Evolutionary conservation across 2,888 invertebrate genomes (phyloP).

Genomic region (Silvanus unidentatus): DNA sequence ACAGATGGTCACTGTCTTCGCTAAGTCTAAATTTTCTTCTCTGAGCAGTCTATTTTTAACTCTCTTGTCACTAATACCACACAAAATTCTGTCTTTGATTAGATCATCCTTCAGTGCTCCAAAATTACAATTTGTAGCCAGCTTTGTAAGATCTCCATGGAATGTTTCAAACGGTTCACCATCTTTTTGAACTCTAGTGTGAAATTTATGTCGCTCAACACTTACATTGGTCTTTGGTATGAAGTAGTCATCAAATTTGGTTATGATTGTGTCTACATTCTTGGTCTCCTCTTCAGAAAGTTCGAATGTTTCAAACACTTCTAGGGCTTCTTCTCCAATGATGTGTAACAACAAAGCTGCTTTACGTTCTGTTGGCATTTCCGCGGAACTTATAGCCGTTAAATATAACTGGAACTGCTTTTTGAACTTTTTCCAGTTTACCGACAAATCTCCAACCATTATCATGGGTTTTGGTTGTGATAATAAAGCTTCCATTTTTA

Average conservation of each 20-base stretch:
- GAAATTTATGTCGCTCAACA: slow-evolving; percentile 15
- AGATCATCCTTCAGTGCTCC: slow-evolving; percentile 6
- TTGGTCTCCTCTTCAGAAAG: slow-evolving; percentile 5
- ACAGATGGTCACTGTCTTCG: neutral
- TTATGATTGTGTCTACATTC: slow-evolving; percentile 8
- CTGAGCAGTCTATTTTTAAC: slow-evolving; percentile 6
- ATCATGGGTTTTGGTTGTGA: no score
- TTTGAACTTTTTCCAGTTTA: no score
- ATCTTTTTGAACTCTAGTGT: slow-evolving; percentile 8
- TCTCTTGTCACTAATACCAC: slow-evolving; percentile 1
- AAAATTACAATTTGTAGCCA: slow-evolving; percentile 6
- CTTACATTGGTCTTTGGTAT: slow-evolving; percentile 16
- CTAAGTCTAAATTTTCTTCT: slow-evolving; percentile 3
- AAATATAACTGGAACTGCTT: no score
- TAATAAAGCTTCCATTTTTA: no score
- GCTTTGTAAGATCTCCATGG: neutral
- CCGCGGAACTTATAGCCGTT: no score
- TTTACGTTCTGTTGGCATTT: no score
- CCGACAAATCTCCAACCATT: no score
- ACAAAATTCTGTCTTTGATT: slow-evolving; percentile 7
- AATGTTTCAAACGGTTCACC: neutral
- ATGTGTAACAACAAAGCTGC: neutral
- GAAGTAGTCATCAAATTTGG: slow-evolving; percentile 18
- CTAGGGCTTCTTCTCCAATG: neutral
- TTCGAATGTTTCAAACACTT: neutral